Base-by-base conservation (phyloP, 2,797 vertebrate genomes). In the Chaenodraco wilsoni region DNA sequence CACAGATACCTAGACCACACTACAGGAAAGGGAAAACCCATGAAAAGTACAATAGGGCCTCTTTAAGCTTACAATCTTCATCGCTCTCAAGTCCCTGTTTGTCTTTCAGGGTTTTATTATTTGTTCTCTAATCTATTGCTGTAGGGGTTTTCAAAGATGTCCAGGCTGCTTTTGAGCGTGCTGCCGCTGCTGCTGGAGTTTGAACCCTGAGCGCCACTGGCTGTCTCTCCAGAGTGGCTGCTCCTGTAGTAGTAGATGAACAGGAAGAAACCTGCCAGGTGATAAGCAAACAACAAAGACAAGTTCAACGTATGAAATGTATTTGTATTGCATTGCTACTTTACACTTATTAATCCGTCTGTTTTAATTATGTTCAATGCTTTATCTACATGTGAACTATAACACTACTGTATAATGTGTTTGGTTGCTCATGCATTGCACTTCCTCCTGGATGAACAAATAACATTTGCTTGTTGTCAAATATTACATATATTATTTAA, bases 221-320 rank as follows among this genome's bases (percentile, higher is more conserved):
- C 16, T 1, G 0, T 0, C 0, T 76, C 45, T 62, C 10, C n/a
- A 0, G 7, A 2, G 12, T 23, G 21, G 9, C 76, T 84, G 54
- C 66, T 84, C 3, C 82, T 89, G 72, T 89, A 76, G 75, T 94
- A 94, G 82, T 93, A 94, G 83, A 95, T 67, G 61, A 94, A 94
- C 40, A 94, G 72, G 77, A 93, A 93, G 54, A 95, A 90, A 73
- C 93, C 94, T 94, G 81, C 11, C n/a, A 19, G 58, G 48, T 60
- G 33, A 9, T 9, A 37, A 37, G 8, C 33, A 37, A 37, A 37
- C 5, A 37, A 37, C 8, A n/a, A n/a, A 12, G 14, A 62, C 21
- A 54, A 19, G 31, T 9, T 68, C 3, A 67, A 15, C 3, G 27
- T 41, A 45, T 57, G 7, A 31, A 31, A 31, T 10, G n/a, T 8